Percentiles rank a stretch among this genome's conserved stretches.
These are phyloP conservation scores for Synergus japonicus DNA, from an alignment of 2,888 invertebrate species.

Conservation along the genomic window DNA sequence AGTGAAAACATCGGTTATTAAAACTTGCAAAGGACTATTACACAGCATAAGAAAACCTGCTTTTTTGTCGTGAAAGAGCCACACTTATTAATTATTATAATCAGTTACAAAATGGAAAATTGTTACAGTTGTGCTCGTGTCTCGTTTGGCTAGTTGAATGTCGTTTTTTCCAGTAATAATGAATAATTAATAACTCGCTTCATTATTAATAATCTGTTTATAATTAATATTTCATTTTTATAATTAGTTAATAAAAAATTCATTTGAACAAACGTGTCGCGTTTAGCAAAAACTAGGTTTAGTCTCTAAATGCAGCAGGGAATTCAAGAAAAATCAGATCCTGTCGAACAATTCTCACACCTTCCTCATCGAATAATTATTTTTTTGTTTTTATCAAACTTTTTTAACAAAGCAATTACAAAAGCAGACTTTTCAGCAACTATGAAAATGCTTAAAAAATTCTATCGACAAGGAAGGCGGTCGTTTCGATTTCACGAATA, in stretches of 20 bases:
- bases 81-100: constrained; percentile 9
- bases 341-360: constrained; percentile 8
- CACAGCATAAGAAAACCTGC: constrained; percentile 26
- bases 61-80: constrained; percentile 16
- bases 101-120: constrained; percentile 27
- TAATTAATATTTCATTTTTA: constrained; percentile 25
- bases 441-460: background rate
- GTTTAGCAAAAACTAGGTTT: constrained; percentile 37
- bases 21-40: constrained; percentile 39
- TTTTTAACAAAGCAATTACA: constrained; percentile 14
- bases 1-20: constrained; percentile 25
- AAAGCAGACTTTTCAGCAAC: constrained; percentile 6
- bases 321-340: constrained; percentile 25
- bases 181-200: constrained; percentile 15
- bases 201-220: constrained; percentile 33
- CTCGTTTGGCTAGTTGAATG: constrained; percentile 29
- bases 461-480: constrained; percentile 37
- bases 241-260: constrained; percentile 30
- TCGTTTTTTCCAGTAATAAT: background rate
- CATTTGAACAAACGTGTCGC: constrained; percentile 15
- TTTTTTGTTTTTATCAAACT: constrained; percentile 7
- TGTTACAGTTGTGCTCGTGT: constrained; percentile 24
- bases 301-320: constrained; percentile 56
- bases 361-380: constrained; percentile 29
- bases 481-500: constrained; percentile 45